Base-by-base conservation (phyloP, 2,797 vertebrate genomes). In the Pteropus rufus region DNA sequence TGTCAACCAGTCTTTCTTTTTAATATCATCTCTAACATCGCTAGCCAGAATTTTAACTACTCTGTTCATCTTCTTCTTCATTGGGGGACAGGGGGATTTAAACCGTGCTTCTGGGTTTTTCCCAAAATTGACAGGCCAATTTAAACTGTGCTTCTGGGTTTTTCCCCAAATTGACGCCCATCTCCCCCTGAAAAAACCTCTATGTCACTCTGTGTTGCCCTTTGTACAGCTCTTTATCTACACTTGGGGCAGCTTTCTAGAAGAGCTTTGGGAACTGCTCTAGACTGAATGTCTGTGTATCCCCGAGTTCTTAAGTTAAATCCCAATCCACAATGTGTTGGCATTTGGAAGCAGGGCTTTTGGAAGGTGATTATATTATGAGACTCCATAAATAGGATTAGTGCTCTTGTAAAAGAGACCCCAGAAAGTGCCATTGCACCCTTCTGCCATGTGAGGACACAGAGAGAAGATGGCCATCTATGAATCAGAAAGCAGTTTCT, bases 51-150 rank as follows among this genome's bases (percentile, higher is more conserved):
- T 79, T 91, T 88, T 73, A 92, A 26, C 7, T 69, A 52, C 29
- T 75, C 19, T 79, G 19, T 10, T 92, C 36, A 87, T 84, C 54
- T 83, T 86, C 88, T 94, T 69, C 70, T 79, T 83, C 83, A 84
- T 5, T 72, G 36, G 29, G 10, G 14, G n/a, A 31, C 18, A 60
- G 23, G n/a, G 14, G 23, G 4, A 83, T 70, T 92, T 90, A 88
- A 93, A 90, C 58, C 56, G 8, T 72, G 8, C 14, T 96, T 75
- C 46, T 49, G 14, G 46, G 3, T 16, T 49, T 49, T 49, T 95
- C 52, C 85, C 16, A 70, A 93, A 26, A 84, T 26, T 89, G 54
- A 54, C 44, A 46, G 44, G 44, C 44, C 44, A 46, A 83, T 70
- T 92, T 90, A 88, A 93, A 90, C 58, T 62, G 8, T 72, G 8